phyloP scores from a whole-genome alignment of 2,113 vertebrate species.

The Albula glossodonta region DNA sequence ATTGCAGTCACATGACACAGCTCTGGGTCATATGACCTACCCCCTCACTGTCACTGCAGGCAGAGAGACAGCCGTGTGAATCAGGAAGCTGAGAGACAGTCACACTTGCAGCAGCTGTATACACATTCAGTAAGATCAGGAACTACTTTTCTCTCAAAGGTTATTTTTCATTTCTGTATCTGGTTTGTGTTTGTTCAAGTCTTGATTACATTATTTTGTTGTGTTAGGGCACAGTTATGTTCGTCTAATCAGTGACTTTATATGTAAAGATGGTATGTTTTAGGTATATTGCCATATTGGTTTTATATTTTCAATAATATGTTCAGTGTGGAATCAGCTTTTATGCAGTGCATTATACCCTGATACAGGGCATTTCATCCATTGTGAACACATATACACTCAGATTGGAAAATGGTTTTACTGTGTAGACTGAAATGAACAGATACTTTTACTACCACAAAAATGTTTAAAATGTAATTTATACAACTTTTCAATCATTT shows the following conservation, averaged over 20 bases:
- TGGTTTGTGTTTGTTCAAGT: neutral
- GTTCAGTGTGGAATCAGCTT: neutral
- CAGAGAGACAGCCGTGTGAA: neutral
- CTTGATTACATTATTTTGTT: neutral
- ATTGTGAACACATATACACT: too few relatives aligned
- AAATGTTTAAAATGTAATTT: too few relatives aligned
- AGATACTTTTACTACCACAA: too few relatives aligned
- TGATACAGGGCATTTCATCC: too few relatives aligned
- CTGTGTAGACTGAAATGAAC: too few relatives aligned
- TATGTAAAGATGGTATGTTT: neutral
- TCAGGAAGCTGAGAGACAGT: conserved; percentile 8
- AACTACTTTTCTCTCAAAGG: neutral
- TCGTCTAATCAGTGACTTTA: neutral
- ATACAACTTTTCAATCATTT: too few relatives aligned
- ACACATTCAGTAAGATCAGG: neutral
- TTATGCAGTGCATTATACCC: neutral
- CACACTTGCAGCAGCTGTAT: neutral
- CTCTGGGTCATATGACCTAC: conserved; percentile 12
- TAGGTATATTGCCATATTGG: neutral
- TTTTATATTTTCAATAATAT: neutral
- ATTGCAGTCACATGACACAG: conserved; percentile 10
- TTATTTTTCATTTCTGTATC: neutral
- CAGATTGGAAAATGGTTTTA: too few relatives aligned
- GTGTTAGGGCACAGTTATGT: neutral
- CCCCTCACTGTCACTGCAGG: neutral